Evolutionary conservation across 2,113 vertebrate genomes (phyloP), one percentile per base, ranked within the genome.

Genomic region (Thoracochromis brauschi): DNA sequence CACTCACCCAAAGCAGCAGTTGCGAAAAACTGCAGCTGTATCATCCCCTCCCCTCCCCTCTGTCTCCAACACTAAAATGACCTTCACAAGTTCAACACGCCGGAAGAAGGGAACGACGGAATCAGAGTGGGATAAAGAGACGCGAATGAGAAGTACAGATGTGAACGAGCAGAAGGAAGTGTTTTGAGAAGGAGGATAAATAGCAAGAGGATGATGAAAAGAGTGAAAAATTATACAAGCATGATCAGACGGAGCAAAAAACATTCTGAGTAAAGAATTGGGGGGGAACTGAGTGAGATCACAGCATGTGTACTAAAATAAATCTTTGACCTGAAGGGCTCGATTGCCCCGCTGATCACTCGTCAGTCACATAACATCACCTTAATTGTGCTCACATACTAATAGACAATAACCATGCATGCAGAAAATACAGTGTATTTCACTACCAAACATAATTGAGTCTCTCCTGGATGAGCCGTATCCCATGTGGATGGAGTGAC

Each of bases 71-170:
- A 87, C 88, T 78, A 83, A 91, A 92, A 92, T 94, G 92, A 95
- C 95, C 95, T 95, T 96, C 94, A 94, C 55, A 21, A 42, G 88
- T 87, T 90, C 85, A 82, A 86, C 88, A 71, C 83, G 84, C 75
- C 11, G 38, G 87, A 93, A 93, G 85, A 93, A 49, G 65, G 58
- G 17, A 80, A 85, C 80, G 65, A 92, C 38, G 29, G 47, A 85
- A 38, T 45, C 68, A 47, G 86, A 85, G 75, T 33, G 68, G 65
- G 63, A 53, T 17, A 14, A 78, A 51, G 68, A 78, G 33, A 79
- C 5, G 9, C n/a, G 82, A 78, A 33, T 14, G 31, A 81, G 80
- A 40, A 81, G 31, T 57, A 63, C 31, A 68, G 38, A 84, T 53
- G 81, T 38, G 49, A 78, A 87, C 16, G 63, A 54, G 33, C 16